Conservation (phyloP, 1,140 invertebrate genomes). For the Drosophila trapezifrons region DNA sequence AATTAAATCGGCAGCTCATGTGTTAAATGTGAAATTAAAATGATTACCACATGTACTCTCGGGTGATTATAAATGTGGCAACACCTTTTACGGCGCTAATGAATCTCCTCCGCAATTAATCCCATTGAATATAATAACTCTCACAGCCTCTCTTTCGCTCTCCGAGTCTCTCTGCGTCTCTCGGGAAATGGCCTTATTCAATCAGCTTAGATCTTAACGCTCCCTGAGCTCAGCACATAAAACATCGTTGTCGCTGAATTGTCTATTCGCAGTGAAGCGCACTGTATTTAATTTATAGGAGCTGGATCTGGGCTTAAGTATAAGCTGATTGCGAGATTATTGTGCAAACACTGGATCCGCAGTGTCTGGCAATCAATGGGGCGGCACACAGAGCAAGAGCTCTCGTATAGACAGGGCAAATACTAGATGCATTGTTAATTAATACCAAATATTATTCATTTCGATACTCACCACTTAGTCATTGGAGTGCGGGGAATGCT, state of each 20-base stretch:
- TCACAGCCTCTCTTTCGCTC: background rate
- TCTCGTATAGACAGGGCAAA: constrained; percentile 1
- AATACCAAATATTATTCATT: constrained; percentile 43
- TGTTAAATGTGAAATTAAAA: constrained; percentile 1
- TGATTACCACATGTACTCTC: constrained; percentile 7
- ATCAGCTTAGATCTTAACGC: constrained; percentile 26
- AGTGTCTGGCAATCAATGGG: constrained; percentile 25
- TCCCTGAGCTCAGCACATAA: constrained; percentile 17
- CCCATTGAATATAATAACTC: constrained; percentile 24
- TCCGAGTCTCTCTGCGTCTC: background rate
- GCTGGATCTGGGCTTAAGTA: constrained; percentile 13
- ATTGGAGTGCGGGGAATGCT: constrained; percentile 22
- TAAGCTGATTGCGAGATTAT: constrained; percentile 44
- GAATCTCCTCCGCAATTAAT: constrained; percentile 14
- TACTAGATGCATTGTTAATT: constrained; percentile 37
- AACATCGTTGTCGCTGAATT: constrained; percentile 7
- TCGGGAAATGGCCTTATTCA: constrained; percentile 14
- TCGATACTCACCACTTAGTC: constrained; percentile 57
- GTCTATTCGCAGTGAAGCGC: constrained; percentile 13
- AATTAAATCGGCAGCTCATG: constrained; percentile 9
- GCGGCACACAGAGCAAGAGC: background rate
- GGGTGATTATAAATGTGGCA: background rate
- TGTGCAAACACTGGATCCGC: constrained; percentile 28
- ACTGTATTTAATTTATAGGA: constrained; percentile 25
- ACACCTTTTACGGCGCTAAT: constrained; percentile 16